A percentile compares a stretch with the other conserved stretches of the same genome.
phyloP scores from a whole-genome alignment of 2,888 invertebrate genomes.

The Lasioglossum calceatum region DNA sequence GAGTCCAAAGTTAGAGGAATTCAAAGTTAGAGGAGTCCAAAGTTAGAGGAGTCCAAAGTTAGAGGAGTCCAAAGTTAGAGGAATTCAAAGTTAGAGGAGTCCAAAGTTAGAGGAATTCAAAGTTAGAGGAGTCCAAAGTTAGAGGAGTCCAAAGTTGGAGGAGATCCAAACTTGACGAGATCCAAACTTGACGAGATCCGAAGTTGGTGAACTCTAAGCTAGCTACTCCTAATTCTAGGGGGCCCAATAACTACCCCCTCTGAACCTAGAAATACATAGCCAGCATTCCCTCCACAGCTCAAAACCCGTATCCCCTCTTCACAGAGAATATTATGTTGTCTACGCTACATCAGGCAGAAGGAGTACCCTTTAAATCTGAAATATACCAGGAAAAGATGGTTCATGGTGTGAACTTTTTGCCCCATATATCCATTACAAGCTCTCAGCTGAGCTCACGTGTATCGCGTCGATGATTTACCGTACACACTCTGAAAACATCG shows the following conservation, averaged over 20 bases:
- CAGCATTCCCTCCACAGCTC: too few relatives aligned
- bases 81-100: too few relatives aligned
- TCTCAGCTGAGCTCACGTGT: background rate
- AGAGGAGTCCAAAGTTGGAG: too few relatives aligned
- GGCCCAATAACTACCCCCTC: too few relatives aligned
- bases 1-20: too few relatives aligned
- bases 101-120: too few relatives aligned
- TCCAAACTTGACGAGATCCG: background rate
- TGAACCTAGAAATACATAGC: too few relatives aligned
- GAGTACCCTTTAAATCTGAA: constrained; percentile 5
- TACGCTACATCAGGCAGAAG: background rate
- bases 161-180: background rate
- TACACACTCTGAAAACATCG: constrained; percentile 26
- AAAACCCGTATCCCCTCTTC: background rate
- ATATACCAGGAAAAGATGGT: constrained; percentile 18
- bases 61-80: too few relatives aligned
- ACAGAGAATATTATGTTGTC: background rate
- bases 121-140: too few relatives aligned
- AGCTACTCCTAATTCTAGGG: too few relatives aligned
- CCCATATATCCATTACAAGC: background rate
- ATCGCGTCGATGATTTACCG: constrained; percentile 51
- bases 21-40: too few relatives aligned
- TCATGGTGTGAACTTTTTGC: constrained; percentile 21
- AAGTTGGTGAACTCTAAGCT: background rate
- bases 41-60: too few relatives aligned